phyloP scores from a whole-genome alignment of 2,888 invertebrate genomes.

The Aphrophora alni region DNA sequence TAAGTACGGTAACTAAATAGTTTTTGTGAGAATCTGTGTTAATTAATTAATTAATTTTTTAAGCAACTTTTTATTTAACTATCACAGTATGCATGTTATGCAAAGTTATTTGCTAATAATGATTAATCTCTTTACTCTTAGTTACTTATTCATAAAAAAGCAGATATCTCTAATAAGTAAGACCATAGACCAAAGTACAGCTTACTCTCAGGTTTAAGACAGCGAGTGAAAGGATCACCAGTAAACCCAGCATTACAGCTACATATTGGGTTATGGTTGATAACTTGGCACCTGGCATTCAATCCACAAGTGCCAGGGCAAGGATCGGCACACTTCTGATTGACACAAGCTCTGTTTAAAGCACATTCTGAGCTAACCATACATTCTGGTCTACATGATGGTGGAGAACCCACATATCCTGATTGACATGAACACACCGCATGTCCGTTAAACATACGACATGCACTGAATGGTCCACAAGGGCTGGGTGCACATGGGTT shows the following conservation, averaged over 20 bases:
- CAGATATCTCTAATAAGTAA: not conserved
- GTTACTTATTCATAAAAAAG: not conserved
- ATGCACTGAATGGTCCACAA: slow-evolving; percentile 79
- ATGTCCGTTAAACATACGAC: slow-evolving; percentile 66
- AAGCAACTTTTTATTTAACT: too few species aligned
- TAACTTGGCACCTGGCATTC: slow-evolving; percentile 77
- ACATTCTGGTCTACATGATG: slow-evolving; percentile 81
- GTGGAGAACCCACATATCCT: slow-evolving; percentile 74
- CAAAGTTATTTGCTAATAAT: too few species aligned
- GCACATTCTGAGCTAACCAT: slow-evolving; percentile 77
- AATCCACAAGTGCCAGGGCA: too few species aligned
- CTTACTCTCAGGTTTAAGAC: slow-evolving; percentile 56
- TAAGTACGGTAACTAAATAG: too few species aligned
- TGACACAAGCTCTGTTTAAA: too few species aligned
- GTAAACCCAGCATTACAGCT: slow-evolving; percentile 71
- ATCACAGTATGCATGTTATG: too few species aligned
- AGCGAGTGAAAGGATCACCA: slow-evolving; percentile 78
- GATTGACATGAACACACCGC: slow-evolving; percentile 78
- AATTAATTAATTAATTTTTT: too few species aligned
- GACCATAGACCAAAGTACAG: not conserved
- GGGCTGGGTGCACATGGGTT: slow-evolving; percentile 58
- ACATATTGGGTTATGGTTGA: too few species aligned
- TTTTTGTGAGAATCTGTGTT: too few species aligned
- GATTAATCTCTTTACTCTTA: too few species aligned
- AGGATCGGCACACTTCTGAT: slow-evolving; percentile 74